A percentile compares a stretch with the other conserved stretches of the same genome.
Evolutionary conservation across 2,113 vertebrate genomes (phyloP).

Genomic region (Saimiri boliviensis): DNA sequence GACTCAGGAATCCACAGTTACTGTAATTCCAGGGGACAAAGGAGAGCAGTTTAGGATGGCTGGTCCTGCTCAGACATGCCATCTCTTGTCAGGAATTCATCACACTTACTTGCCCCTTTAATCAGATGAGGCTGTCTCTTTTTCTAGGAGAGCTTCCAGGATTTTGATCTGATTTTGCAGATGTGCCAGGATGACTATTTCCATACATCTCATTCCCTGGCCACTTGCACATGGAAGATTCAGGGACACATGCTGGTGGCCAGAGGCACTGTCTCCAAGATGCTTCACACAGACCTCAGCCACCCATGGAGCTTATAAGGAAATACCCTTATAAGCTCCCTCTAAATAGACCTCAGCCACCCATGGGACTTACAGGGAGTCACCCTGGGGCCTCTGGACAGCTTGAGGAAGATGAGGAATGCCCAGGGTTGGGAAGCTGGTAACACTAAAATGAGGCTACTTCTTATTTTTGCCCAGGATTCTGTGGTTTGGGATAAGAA

Average conservation of each 20-base stretch:
- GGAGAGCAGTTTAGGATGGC: too few species aligned
- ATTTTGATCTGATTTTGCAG: background rate
- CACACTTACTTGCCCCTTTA: background rate
- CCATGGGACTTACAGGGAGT: background rate
- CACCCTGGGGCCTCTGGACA: too few species aligned
- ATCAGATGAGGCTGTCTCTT: background rate
- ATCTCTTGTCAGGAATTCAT: background rate
- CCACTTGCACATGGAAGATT: background rate
- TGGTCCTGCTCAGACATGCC: background rate
- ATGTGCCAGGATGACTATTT: fast-evolving
- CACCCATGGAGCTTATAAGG: background rate
- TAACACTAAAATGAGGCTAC: background rate
- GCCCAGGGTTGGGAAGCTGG: background rate
- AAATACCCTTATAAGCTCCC: background rate
- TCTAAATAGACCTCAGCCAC: background rate
- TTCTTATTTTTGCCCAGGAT: background rate
- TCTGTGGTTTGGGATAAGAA: background rate
- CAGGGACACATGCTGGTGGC: background rate
- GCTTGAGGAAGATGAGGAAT: background rate
- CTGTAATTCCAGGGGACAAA: background rate
- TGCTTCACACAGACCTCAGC: background rate
- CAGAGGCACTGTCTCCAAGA: background rate
- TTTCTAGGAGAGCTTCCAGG: background rate
- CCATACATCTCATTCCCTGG: background rate
- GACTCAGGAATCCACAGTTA: background rate